Base-by-base conservation (phyloP, 1,140 invertebrate genomes). In the Parapsyche elsis region DNA sequence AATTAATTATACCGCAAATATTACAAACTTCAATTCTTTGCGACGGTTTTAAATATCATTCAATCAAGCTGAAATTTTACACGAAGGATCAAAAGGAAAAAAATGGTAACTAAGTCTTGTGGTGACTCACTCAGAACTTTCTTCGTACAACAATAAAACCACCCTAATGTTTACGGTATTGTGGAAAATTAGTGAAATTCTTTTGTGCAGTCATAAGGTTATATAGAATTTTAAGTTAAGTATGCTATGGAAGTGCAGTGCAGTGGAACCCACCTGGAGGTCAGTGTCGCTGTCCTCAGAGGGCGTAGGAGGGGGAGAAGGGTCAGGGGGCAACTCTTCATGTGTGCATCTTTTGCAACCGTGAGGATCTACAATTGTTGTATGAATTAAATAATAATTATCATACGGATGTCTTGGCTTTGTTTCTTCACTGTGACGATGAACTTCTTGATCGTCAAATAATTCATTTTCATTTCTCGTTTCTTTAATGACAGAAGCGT, bases 351-450 rank as follows among this genome's bases (percentile, higher is more conserved):
- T 84, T 83, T 89, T 88, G 49, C 86, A 84, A 10, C 88, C 88
- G 16, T 83, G 83, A n/a, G 86, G 82, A 79, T 89, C 87, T 76
- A 88, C 84, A 70, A 86, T 87, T 59, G 84, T 83, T 81, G 81
- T 84, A 81, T 90, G 88, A 75, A 86, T 84, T 80, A 89, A 86
- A 80, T 88, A 90, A 83, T 86, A 90, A 23, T 87, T 87, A 84
- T 90, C 88, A 67, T 90, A 89, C 0, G 88, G 88, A 82, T 90
- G 88, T 73, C 88, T 85, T 21, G 87, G 87, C 77, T 81, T 84
- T 57, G 88, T 84, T 81, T 88, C 87, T 70, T 88, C 87, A 12
- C 74, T 23, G 14, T 19, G 23, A 10, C 44, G 26, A 9, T 71
- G 64, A 44, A 46, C 19, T 19, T 16, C 0, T 4, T 64, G 76